These are phyloP conservation scores for Speoplatyrhinus poulsoni DNA, from an alignment of 2,113 vertebrate species.

Conservation along the genomic window DNA sequence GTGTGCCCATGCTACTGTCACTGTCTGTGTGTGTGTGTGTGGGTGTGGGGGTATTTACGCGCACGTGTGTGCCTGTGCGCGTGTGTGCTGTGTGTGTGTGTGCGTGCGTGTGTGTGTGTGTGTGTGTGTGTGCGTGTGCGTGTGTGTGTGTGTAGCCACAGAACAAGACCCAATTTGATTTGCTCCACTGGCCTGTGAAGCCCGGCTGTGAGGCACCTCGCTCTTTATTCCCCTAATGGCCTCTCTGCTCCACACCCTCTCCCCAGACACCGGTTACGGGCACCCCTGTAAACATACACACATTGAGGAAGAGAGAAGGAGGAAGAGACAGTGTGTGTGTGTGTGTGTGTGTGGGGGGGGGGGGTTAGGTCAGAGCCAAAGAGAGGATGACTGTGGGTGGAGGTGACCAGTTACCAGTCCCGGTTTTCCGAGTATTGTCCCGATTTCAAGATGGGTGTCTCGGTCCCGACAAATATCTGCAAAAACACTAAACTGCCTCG, in stretches of 20 bases:
- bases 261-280: constrained; percentile 91
- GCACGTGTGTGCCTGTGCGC: too few relatives aligned
- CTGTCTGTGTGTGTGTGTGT: constrained; percentile 19
- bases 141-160: constrained; percentile 69
- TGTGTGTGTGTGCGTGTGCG: neutral
- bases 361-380: constrained; percentile 20
- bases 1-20: constrained; percentile 50
- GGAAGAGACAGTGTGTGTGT: constrained; percentile 49
- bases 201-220: constrained; percentile 84
- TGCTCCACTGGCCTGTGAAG: constrained; percentile 96
- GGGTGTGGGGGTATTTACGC: constrained; percentile 2
- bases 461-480: too few relatives aligned
- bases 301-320: constrained; percentile 38
- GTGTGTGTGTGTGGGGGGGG: constrained; percentile 18
- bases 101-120: neutral
- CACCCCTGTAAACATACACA: constrained; percentile 97
- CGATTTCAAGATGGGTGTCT: too few relatives aligned
- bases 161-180: constrained; percentile 97
- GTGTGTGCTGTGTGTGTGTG: neutral
- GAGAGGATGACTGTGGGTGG: constrained; percentile 54
- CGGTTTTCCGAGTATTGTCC: too few relatives aligned
- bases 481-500: too few relatives aligned
- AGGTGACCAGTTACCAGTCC: too few relatives aligned
- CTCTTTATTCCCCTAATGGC: constrained; percentile 92
- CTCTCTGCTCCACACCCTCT: constrained; percentile 76